Base-by-base conservation (phyloP, 2,797 vertebrate species). In the Microchirus variegatus region DNA sequence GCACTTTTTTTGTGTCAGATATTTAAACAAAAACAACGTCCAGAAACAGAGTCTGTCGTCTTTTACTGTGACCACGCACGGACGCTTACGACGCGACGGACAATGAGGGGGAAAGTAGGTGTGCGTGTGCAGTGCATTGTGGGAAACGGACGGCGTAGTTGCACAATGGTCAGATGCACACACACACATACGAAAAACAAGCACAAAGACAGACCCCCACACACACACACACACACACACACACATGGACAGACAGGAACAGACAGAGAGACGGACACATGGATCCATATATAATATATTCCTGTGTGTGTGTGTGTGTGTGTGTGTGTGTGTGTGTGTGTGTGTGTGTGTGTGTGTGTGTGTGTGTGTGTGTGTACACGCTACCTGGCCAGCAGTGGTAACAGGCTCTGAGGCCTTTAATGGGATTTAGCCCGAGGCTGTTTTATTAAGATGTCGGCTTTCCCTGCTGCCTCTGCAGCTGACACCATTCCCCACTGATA, bases 391-490 rank as follows among this genome's bases (percentile, higher is more conserved):
- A 96, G 96, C 96, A 96, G 96, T 96, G 95, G 96, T 96, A 97
- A 96, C 96, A 97, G 96, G 95, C 96, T 98, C 96, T 97, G 97
- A 98, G 97, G 96, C 96, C 96, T 98, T 98, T 99, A 99, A 98
- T 99, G 97, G 97, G 96, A 98, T 99, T 98, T 98, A 89, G 97
- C 97, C 97, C 37, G 94, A 94, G 97, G 97, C 97, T 96, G 94
- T 98, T 99, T 99, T 99, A 99, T 99, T 98, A 99, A 99, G 97
- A 98, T 96, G 97, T 98, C 93, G 95, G 96, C 95, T 97, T 97
- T 97, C 96, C 96, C 95, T 96, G 95, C 96, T 98, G 96, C 95
- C 95, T 97, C 92, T 95, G 95, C 97, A 98, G 97, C 97, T 98
- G 96, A 98, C 96, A 98, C 96, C 95, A 96, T 96, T 96, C 94